These are phyloP conservation scores for Aricia agestis DNA, from an alignment of 1,140 invertebrate species.

Conservation along the genomic window DNA sequence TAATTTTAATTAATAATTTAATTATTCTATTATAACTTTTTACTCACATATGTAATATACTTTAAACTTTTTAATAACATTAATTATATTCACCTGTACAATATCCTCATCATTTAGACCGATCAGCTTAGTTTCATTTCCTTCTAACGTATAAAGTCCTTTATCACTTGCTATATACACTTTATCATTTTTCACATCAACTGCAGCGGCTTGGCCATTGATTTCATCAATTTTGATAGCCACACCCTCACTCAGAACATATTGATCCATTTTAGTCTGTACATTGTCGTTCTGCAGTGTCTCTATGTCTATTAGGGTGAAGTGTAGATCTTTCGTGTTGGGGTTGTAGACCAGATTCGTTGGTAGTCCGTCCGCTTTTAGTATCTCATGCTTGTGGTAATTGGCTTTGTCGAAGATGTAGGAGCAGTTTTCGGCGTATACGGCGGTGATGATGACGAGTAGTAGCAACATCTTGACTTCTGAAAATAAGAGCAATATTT, in stretches of 20 bases:
- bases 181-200: slow-evolving; percentile 51
- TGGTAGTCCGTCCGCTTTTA: slow-evolving; percentile 62
- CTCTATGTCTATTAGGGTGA: slow-evolving; percentile 62
- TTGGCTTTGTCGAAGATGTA: slow-evolving; percentile 41
- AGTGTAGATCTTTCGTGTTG: slow-evolving; percentile 48
- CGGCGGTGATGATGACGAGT: slow-evolving; percentile 36
- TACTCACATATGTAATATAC: no score
- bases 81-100: slow-evolving; percentile 29
- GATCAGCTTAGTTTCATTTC: slow-evolving; percentile 45
- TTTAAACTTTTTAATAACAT: background rate
- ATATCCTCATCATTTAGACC: slow-evolving; percentile 60
- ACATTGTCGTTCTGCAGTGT: slow-evolving; percentile 56
- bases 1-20: no score
- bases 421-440: slow-evolving; percentile 45
- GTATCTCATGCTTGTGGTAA: slow-evolving; percentile 44
- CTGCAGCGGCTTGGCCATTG: slow-evolving; percentile 56
- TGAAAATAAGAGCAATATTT: slow-evolving; percentile 37
- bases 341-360: slow-evolving; percentile 57
- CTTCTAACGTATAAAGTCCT: slow-evolving; percentile 50
- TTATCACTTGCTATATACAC: slow-evolving; percentile 60
- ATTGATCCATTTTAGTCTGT: slow-evolving; percentile 69
- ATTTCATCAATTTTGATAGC: slow-evolving; percentile 59
- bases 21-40: no score
- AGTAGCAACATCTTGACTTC: slow-evolving; percentile 51
- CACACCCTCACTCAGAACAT: slow-evolving; percentile 46